Conservation (phyloP, 2,113 vertebrate genomes). For the Propithecus coquereli region DNA sequence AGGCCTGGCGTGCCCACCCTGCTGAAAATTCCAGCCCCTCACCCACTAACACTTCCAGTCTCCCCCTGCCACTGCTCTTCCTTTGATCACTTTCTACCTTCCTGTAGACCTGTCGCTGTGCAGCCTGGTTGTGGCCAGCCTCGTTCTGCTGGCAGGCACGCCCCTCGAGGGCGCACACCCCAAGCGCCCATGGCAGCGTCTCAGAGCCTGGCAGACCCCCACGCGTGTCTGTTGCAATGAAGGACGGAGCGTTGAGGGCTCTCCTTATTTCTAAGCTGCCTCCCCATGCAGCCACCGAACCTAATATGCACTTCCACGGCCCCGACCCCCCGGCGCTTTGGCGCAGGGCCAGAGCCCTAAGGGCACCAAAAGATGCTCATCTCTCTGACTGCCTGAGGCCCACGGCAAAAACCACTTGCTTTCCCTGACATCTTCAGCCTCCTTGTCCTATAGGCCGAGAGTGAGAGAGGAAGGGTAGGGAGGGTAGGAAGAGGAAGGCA, state of each 20-base stretch:
- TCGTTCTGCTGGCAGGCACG: background rate
- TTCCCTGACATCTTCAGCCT: background rate
- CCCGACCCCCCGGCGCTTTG: background rate
- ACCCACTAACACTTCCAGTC: background rate
- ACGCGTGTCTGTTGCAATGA: fast-evolving
- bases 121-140: fast-evolving
- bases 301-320: background rate
- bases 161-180: background rate
- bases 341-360: background rate
- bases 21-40: background rate
- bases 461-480: background rate
- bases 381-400: background rate
- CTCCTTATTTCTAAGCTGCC: background rate
- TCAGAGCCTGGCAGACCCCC: background rate
- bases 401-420: background rate
- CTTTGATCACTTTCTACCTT: background rate
- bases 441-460: background rate
- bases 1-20: background rate
- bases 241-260: background rate
- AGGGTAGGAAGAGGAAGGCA: background rate
- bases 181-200: background rate
- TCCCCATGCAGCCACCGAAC: background rate
- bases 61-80: background rate
- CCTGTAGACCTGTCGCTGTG: background rate
- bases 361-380: background rate